Evolutionary conservation across 1,140 invertebrate genomes (phyloP), one percentile per base, ranked within the genome.

Genomic region (Macrobrachium nipponense): DNA sequence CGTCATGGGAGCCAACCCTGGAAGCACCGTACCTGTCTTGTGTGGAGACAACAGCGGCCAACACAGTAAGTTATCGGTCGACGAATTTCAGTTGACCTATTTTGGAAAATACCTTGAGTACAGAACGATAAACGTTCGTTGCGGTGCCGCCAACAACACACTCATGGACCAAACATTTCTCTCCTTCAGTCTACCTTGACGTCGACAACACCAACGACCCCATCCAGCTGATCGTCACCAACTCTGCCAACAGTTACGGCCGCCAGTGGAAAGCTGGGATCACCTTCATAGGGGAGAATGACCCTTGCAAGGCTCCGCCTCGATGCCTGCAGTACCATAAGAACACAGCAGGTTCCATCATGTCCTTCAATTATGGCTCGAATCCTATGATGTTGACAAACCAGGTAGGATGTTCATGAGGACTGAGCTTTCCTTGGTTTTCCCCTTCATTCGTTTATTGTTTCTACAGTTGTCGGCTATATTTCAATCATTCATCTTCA

Each of bases 1-100:
- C 3, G 92, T 96, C 27, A 93, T 93, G 0, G 95, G 95, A 15
- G 94, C 95, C 89, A 94, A 95, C 90, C 89, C 92, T 0, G 95
- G 95, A 87, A 93, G 92, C 80, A 89, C 93, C 5, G 91, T 96
- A 44, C 95, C 95, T 0, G 92, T 93, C 6, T 90, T 96, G n/a
- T 96, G 95, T 90, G 95, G 95, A 23, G 93, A 94, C 61, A 96
- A 96, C 89, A 94, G 93, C 5, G 95, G 95, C 3, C 95, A 95
- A 90, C 95, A 96, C 89, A 91, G 95, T 96, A 91, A 92, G 92
- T 91, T 4, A 27, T 5, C 0, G 78, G 2, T 10, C 1, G 8
- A 12, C 0, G 51, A 51, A 12, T 51, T 51, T 51, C 51, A 51
- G 51, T 51, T 10, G 7, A 51, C 27, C 3, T 51, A 51, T 8